Evolutionary conservation across 2,888 invertebrate genomes (phyloP).

Genomic region (Coremacera marginata): DNA sequence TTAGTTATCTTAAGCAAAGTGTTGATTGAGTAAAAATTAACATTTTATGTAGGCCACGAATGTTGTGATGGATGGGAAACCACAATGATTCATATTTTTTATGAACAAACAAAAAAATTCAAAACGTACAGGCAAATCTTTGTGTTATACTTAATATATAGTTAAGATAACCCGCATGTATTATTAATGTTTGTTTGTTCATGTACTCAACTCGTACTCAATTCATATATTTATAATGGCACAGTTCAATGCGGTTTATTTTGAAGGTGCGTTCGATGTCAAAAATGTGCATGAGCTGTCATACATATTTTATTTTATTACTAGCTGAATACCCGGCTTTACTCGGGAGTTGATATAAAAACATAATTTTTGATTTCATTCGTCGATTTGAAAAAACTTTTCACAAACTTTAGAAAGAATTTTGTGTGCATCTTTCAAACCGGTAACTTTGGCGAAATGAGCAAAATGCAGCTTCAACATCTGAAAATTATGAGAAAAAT

Average conservation of each 20-base stretch:
- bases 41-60: constrained; percentile 18
- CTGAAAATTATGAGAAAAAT: too few species aligned
- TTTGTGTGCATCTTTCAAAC: too few species aligned
- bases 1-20: background rate
- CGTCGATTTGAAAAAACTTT: too few species aligned
- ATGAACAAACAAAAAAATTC: too few species aligned
- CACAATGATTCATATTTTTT: constrained; percentile 24
- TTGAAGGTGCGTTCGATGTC: constrained; percentile 22
- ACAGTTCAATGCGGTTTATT: constrained; percentile 27
- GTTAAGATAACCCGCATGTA: background rate
- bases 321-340: too few species aligned
- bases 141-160: background rate
- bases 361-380: too few species aligned
- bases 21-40: background rate
- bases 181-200: background rate
- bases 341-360: too few species aligned
- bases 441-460: too few species aligned
- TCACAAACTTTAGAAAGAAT: too few species aligned
- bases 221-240: background rate
- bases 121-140: background rate
- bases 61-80: constrained; percentile 14
- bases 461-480: too few species aligned
- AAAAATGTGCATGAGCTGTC: background rate
- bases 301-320: too few species aligned
- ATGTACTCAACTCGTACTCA: background rate